phyloP scores from a whole-genome alignment of 2,113 vertebrate genomes.

The Melospiza melodia region DNA sequence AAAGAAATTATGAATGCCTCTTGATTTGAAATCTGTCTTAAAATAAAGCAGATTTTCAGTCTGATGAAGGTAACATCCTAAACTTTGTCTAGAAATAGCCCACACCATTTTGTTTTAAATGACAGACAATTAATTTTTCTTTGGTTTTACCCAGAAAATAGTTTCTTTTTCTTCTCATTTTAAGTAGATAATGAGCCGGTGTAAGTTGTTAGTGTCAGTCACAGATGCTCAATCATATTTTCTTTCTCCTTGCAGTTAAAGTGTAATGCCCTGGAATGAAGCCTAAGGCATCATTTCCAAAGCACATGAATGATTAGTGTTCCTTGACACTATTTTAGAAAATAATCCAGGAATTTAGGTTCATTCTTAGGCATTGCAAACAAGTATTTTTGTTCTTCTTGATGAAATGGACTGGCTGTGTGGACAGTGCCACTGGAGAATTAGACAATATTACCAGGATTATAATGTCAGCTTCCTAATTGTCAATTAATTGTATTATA shows the following conservation, averaged over 20 bases:
- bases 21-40: slow-evolving; percentile 31
- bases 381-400: not conserved
- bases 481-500: slow-evolving; percentile 57
- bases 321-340: not conserved
- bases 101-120: slow-evolving; percentile 1
- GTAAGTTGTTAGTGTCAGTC: not conserved
- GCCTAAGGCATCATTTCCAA: not conserved
- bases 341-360: not conserved
- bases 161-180: not conserved
- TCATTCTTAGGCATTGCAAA: not conserved
- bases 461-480: slow-evolving; percentile 46
- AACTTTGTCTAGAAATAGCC: not conserved
- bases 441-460: not conserved
- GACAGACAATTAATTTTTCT: not conserved
- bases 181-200: not conserved
- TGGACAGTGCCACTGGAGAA: slow-evolving; percentile 7
- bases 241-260: not conserved
- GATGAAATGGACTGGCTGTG: not conserved
- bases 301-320: not conserved
- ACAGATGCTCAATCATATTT: not conserved
- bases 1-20: slow-evolving; percentile 5
- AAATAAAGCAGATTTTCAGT: slow-evolving; percentile 43
- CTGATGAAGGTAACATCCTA: not conserved
- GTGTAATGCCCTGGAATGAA: not conserved
- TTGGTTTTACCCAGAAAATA: not conserved